Percentiles rank a stretch among this genome's conserved stretches.
These are phyloP conservation scores for Okapia johnstoni DNA, from an alignment of 2,113 vertebrate species.

Conservation along the genomic window DNA sequence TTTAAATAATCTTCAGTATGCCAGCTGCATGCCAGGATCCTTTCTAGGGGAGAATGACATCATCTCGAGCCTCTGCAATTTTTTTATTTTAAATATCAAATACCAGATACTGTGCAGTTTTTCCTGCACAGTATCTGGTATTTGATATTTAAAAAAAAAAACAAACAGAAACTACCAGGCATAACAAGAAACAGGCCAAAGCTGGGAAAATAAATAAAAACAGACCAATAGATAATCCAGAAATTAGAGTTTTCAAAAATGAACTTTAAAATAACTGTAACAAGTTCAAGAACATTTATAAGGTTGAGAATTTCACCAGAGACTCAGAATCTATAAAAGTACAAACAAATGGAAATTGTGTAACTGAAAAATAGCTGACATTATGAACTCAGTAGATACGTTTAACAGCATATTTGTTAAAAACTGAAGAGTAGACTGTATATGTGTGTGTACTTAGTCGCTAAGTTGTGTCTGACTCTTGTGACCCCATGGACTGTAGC, in stretches of 20 bases:
- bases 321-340: neutral
- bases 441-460: neutral
- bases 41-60: neutral
- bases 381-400: neutral
- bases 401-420: neutral
- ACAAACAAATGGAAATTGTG: neutral
- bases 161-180: neutral
- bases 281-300: neutral
- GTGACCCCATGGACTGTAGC: neutral
- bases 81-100: neutral
- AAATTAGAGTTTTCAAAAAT: neutral
- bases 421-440: neutral
- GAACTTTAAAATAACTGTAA: neutral
- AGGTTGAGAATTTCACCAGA: neutral
- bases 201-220: neutral
- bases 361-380: neutral
- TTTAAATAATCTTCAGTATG: neutral
- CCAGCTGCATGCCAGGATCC: neutral
- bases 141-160: neutral
- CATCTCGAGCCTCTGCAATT: neutral
- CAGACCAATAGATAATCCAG: neutral
- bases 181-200: neutral
- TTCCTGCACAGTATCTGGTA: neutral
- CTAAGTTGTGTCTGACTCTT: neutral
- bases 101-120: neutral